These are phyloP conservation scores for Pristionchus japonicus DNA, from an alignment of 2,888 invertebrate species.

Conservation along the genomic window DNA sequence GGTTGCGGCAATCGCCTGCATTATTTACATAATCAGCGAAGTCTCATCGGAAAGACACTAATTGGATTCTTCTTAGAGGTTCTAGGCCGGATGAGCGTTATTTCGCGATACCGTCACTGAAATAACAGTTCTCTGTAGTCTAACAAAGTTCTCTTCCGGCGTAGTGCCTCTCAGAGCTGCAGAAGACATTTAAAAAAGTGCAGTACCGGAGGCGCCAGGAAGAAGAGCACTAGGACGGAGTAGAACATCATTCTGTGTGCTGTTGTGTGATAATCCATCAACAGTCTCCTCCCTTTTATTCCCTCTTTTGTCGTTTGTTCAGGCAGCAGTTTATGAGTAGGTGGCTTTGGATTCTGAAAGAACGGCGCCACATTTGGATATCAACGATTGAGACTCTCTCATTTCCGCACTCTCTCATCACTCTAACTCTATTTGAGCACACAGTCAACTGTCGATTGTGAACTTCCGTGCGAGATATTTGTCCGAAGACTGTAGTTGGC, in stretches of 20 bases:
- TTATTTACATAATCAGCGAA: too few species aligned
- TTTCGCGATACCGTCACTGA: too few species aligned
- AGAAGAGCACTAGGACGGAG: neutral
- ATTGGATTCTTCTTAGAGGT: too few species aligned
- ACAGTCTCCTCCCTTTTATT: neutral
- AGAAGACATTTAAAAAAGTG: neutral
- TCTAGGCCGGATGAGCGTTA: too few species aligned
- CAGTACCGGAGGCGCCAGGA: neutral
- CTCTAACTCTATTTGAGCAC: neutral
- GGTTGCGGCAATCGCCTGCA: neutral
- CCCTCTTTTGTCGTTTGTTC: neutral
- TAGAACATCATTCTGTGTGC: neutral
- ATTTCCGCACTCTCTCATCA: neutral
- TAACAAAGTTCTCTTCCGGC: too few species aligned
- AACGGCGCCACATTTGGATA: neutral
- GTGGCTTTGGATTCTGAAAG: neutral
- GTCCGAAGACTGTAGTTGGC: neutral
- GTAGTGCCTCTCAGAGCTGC: too few species aligned
- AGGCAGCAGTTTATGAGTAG: neutral
- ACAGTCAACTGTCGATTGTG: neutral
- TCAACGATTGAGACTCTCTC: neutral
- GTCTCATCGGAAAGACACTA: too few species aligned
- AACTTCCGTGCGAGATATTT: slow-evolving; percentile 11
- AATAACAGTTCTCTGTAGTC: too few species aligned
- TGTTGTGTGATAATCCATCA: neutral